These are phyloP conservation scores for Nyctibius bracteatus DNA, from an alignment of 2,113 vertebrate genomes.

Conservation along the genomic window DNA sequence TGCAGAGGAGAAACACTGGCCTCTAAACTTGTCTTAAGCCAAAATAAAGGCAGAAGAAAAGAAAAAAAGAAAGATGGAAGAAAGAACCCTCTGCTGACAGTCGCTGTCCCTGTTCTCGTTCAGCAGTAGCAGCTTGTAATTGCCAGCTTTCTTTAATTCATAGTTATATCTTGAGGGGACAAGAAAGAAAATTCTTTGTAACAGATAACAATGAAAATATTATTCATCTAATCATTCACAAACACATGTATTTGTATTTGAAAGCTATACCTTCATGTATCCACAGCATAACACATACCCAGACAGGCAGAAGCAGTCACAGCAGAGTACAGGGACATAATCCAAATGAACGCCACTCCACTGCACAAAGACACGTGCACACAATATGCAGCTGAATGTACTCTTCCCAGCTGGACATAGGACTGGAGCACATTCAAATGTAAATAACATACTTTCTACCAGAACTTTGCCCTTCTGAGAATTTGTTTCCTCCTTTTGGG, in stretches of 20 bases:
- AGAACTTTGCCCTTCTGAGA: not conserved
- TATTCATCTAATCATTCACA: slow-evolving; percentile 69
- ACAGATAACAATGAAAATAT: slow-evolving; percentile 67
- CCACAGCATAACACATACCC: not conserved
- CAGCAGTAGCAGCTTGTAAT: slow-evolving; percentile 61
- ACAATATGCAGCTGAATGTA: not conserved
- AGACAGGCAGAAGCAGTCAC: not conserved
- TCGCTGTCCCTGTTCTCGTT: slow-evolving; percentile 3
- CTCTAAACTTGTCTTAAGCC: slow-evolving; percentile 65
- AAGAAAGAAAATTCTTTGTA: slow-evolving; percentile 59
- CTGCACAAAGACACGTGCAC: not conserved
- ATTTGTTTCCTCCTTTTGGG: not conserved
- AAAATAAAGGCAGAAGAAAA: slow-evolving; percentile 45
- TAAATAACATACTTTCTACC: not conserved
- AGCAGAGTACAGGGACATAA: not conserved
- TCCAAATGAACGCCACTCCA: not conserved
- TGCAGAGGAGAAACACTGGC: slow-evolving; percentile 60
- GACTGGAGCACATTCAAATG: slow-evolving; percentile 40
- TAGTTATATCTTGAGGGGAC: slow-evolving; percentile 59
- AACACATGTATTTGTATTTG: slow-evolving; percentile 55
- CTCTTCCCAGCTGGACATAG: not conserved
- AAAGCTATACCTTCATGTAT: not conserved
- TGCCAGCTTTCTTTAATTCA: slow-evolving; percentile 67
- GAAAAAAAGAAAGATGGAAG: not conserved
- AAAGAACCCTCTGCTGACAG: slow-evolving; percentile 15